These are phyloP conservation scores for Acheta domesticus DNA, from an alignment of 2,888 invertebrate genomes.

Conservation along the genomic window DNA sequence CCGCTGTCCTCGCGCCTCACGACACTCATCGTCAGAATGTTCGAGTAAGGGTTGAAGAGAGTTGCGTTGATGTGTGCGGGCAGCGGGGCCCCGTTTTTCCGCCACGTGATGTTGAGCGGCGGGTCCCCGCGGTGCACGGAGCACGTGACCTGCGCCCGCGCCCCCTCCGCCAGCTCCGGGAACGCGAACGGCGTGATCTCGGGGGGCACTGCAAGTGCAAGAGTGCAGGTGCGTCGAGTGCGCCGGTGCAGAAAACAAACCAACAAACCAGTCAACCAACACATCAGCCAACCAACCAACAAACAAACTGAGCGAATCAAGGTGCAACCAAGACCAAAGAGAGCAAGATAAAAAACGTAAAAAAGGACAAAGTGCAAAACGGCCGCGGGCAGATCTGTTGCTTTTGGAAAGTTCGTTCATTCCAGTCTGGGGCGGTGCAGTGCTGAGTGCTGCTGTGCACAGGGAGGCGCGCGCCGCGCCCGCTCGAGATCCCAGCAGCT, in stretches of 20 bases:
- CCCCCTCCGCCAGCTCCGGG: slow-evolving; percentile 45
- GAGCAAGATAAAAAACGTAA: background rate
- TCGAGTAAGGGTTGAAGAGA: slow-evolving; percentile 43
- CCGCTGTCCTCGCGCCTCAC: slow-evolving; percentile 42
- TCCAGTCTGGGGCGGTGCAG: background rate
- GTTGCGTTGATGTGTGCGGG: slow-evolving; percentile 37
- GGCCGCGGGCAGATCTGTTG: background rate
- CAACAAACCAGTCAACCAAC: background rate
- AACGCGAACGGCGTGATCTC: slow-evolving; percentile 48
- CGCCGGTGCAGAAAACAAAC: background rate
- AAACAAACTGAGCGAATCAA: background rate
- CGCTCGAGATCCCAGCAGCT: background rate
- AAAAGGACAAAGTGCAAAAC: background rate
- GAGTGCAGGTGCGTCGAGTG: slow-evolving; percentile 31
- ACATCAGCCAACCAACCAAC: background rate
- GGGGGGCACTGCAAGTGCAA: slow-evolving; percentile 43
- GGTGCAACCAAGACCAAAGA: background rate
- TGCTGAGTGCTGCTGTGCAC: slow-evolving; percentile 3
- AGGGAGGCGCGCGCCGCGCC: background rate
- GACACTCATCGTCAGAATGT: slow-evolving; percentile 42
- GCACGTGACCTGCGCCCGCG: slow-evolving; percentile 45
- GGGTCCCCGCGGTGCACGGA: slow-evolving; percentile 45
- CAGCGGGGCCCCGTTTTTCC: slow-evolving; percentile 44
- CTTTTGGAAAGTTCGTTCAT: background rate
- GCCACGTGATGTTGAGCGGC: slow-evolving; percentile 49